Conservation (phyloP, 1,140 invertebrate genomes). For the Drosophila willistoni region DNA sequence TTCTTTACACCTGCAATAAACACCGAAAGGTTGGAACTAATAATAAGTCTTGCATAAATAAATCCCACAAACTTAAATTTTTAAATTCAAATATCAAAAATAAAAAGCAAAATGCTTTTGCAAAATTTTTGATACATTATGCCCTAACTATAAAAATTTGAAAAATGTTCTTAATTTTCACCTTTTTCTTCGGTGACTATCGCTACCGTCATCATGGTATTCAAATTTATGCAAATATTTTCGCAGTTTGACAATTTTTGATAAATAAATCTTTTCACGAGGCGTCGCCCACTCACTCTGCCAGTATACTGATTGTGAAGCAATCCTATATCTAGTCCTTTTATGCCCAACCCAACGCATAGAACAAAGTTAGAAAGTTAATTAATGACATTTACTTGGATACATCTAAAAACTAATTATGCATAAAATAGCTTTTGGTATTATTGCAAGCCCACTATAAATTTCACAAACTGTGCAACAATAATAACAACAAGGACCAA, state of each 20-base stretch:
- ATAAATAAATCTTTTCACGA: constrained; percentile 3
- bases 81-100: too few species aligned
- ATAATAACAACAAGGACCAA: constrained; percentile 45
- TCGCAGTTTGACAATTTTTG: constrained; percentile 4
- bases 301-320: neutral
- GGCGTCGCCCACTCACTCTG: neutral
- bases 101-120: too few species aligned
- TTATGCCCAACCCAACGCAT: neutral
- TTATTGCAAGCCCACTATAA: constrained; percentile 78
- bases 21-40: too few species aligned
- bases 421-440: constrained; percentile 74
- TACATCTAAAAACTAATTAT: constrained; percentile 81
- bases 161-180: neutral
- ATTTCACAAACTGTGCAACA: constrained; percentile 73
- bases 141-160: neutral
- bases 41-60: too few species aligned
- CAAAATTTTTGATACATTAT: neutral
- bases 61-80: too few species aligned
- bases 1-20: too few species aligned
- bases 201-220: neutral
- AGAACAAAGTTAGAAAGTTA: constrained; percentile 53
- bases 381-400: constrained; percentile 74
- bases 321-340: neutral
- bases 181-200: neutral
- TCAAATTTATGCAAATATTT: constrained; percentile 3